Evolutionary conservation across 2,888 invertebrate species (phyloP).

Genomic region (Blera fallax): DNA sequence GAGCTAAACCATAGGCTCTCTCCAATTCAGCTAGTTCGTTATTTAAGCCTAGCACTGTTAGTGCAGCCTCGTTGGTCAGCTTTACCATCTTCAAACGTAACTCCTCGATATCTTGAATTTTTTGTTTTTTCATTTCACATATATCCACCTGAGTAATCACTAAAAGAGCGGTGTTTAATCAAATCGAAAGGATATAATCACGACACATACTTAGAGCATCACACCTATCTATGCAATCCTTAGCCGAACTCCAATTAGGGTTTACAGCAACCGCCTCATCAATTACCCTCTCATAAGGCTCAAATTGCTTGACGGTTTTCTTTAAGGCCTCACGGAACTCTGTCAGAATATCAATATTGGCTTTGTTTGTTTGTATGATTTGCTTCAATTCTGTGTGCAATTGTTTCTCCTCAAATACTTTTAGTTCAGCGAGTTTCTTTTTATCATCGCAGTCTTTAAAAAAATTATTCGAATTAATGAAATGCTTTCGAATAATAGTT

Average conservation of each 20-base stretch:
- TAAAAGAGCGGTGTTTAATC: conserved; percentile 65
- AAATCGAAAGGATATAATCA: no score
- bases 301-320: conserved; percentile 77
- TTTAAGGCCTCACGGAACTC: conserved; percentile 77
- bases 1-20: conserved; percentile 78
- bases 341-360: conserved; percentile 74
- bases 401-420: conserved; percentile 76
- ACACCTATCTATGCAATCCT: conserved; percentile 80
- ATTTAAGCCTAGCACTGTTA: conserved; percentile 79
- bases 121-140: conserved; percentile 76
- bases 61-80: conserved; percentile 79
- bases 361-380: conserved; percentile 75
- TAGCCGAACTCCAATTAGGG: conserved; percentile 78
- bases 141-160: conserved; percentile 81
- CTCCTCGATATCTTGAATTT: conserved; percentile 78
- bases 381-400: conserved; percentile 75
- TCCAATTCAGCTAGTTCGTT: conserved; percentile 79
- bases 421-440: conserved; percentile 76
- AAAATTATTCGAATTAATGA: conserved; percentile 80
- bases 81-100: conserved; percentile 79
- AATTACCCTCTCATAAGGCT: conserved; percentile 79
- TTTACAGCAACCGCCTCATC: conserved; percentile 78
- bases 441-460: conserved; percentile 80
- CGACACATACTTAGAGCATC: conserved; percentile 80
- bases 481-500: conserved; percentile 77